Base-by-base conservation (phyloP, 2,797 vertebrate genomes). In the Bryconaethiops microstoma region DNA sequence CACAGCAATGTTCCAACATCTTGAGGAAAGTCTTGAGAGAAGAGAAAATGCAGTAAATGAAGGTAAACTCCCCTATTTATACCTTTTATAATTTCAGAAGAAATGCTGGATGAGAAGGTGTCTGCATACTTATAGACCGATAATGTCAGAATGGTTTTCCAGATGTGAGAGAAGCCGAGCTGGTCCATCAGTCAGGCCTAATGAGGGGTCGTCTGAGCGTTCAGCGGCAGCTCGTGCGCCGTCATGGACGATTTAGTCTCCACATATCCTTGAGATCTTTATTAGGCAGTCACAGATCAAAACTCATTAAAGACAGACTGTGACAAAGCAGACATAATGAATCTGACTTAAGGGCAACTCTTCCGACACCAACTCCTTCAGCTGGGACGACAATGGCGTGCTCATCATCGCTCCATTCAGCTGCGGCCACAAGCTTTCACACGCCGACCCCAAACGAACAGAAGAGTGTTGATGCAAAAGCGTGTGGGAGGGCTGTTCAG, bases 211-310 rank as follows among this genome's bases (percentile, higher is more conserved):
- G 85, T 78, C 89, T 78, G 79, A 85, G 86, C 84, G 64, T 65
- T 78, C 70, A 85, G 83, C 1, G 48, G 76, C 80, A 80, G 74
- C 83, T 85, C 72, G 48, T 64, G 48, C 78, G 73, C 84, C 79
- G 87, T 90, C 90, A 86, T 57, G 82, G 84, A 87, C 82, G 71
- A 90, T 90, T 89, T 80, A 57, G 52, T 84, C 13, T 19, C 35
- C 74, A 70, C 54, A n/a, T 79, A 72, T 91, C 86, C 81, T 16
- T 63, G 59, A 81, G 84, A 89, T 89, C 83, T 86, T 87, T 77
- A 90, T 89, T 81, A 85, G 83, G 76, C 85, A 79, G 86, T 78
- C 79, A 83, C 23, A 80, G 81, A 86, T 90, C 86, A 90, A 76
- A 90, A 77, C 79, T 84, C 77, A 84, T 90, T 88, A 88, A 57